These are phyloP conservation scores for Semotilus atromaculatus DNA, from an alignment of 2,797 vertebrate species.

Conservation along the genomic window DNA sequence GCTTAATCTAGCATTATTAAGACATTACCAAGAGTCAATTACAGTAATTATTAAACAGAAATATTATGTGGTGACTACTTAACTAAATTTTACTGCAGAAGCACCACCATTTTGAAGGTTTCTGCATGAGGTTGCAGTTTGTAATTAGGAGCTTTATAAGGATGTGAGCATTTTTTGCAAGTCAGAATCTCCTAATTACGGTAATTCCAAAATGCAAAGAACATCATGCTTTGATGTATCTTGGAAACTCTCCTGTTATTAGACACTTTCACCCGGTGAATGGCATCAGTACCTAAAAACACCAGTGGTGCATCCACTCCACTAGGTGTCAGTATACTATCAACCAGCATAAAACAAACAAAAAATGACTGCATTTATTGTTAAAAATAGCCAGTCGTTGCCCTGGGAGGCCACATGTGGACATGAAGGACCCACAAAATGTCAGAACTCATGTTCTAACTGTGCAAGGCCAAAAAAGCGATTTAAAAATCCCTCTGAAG, in stretches of 20 bases:
- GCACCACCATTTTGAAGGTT: neutral
- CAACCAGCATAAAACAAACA: neutral
- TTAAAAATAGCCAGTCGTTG: neutral
- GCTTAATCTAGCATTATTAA: neutral
- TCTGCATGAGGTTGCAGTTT: neutral
- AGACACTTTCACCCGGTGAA: neutral
- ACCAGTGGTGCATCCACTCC: neutral
- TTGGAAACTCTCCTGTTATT: neutral
- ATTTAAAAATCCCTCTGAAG: constrained; percentile 27
- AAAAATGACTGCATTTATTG: neutral
- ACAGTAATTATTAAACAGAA: neutral
- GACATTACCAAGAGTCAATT: neutral
- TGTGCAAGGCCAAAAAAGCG: neutral
- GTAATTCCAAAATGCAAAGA: neutral
- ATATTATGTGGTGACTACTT: neutral
- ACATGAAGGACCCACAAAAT: neutral
- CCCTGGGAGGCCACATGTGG: neutral
- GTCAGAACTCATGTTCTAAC: neutral
- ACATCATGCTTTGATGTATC: neutral
- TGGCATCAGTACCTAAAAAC: neutral
- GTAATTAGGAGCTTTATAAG: neutral
- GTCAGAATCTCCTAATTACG: neutral
- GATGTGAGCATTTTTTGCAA: neutral
- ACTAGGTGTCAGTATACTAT: constrained; percentile 14
- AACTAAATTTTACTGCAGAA: neutral